Evolutionary conservation across 2,888 invertebrate genomes (phyloP), one percentile per base, ranked within the genome.

Genomic region (Synergus japonicus): DNA sequence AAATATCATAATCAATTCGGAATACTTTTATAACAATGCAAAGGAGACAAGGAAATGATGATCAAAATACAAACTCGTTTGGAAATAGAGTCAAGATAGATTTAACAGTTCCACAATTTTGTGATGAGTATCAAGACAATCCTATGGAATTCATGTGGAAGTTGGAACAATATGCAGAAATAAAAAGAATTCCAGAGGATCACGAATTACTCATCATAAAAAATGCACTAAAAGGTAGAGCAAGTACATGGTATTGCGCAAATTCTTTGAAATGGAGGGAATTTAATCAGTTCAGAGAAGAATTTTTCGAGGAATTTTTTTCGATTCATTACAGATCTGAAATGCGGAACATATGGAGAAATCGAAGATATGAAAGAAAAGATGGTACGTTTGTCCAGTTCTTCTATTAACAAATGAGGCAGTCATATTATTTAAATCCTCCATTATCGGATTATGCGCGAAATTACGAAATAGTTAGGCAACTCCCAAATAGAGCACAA

Each of bases 281-380:
- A 15, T 66, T 66, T 66, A 1, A 41, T 2, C 15, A 66, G 4
- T 66, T 66, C 7, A n/a, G 43, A 43, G 15, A 4, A 2, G n/a
- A 18, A 44, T 66, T 66, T 44, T 15, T 66, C 4, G 43, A n/a
- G 43, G 66, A 44, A 41, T 44, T 66, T 66, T 66, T 66, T 43
- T 66, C 66, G 8, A n/a, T 66, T 10, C 43, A 66, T 18, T 43
- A 43, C 41, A n/a, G 66, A 7, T 43, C 43, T 1, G 43, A 66
- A n/a, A 43, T 66, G 18, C n/a, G n/a, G 8, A 43, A 43, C 8
- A 5, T 13, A 9, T 66, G 66, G 43, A 66, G 66, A 10, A 43
- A 66, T 18, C 10, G 43, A 13, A 41, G 10, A n/a, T 66, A 43
- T 10, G 43, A 15, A n/a, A 43, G n/a, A 43, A 66, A 43, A 43